phyloP scores from a whole-genome alignment of 2,888 invertebrate genomes.

The Calameuta filiformis region DNA sequence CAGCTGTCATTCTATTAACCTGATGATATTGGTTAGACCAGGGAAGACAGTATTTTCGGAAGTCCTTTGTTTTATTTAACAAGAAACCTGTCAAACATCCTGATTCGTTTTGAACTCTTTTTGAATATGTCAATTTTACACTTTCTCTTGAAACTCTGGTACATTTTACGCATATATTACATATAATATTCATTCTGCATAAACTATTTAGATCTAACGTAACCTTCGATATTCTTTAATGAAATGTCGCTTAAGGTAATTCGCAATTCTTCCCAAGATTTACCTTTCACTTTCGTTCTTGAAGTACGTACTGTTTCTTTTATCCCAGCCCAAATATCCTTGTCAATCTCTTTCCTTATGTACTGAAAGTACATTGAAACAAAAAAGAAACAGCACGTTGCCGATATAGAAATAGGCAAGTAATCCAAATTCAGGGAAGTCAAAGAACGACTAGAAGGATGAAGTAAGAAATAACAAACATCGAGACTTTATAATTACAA shows the following conservation, averaged over 20 bases:
- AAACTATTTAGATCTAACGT: background rate
- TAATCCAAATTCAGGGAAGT: background rate
- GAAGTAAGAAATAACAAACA: background rate
- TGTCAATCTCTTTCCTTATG: background rate
- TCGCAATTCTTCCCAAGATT: background rate
- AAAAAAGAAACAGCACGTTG: background rate
- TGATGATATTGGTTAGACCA: background rate
- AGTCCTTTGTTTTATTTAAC: background rate
- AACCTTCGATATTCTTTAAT: background rate
- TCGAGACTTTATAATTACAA: conserved; percentile 9
- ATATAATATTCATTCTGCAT: background rate
- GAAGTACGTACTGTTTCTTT: background rate
- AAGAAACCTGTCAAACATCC: background rate
- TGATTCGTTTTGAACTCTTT: background rate
- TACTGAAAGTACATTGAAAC: background rate
- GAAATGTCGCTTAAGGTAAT: background rate
- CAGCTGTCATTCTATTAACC: background rate
- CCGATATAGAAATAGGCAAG: background rate
- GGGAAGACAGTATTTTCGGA: background rate
- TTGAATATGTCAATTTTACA: background rate
- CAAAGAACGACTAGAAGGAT: background rate
- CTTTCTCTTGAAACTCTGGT: background rate
- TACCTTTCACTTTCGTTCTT: conserved; percentile 6
- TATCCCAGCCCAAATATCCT: background rate
- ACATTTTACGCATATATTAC: background rate